Conservation (phyloP, 1,140 invertebrate genomes). For the Bombus haemorrhoidalis region DNA sequence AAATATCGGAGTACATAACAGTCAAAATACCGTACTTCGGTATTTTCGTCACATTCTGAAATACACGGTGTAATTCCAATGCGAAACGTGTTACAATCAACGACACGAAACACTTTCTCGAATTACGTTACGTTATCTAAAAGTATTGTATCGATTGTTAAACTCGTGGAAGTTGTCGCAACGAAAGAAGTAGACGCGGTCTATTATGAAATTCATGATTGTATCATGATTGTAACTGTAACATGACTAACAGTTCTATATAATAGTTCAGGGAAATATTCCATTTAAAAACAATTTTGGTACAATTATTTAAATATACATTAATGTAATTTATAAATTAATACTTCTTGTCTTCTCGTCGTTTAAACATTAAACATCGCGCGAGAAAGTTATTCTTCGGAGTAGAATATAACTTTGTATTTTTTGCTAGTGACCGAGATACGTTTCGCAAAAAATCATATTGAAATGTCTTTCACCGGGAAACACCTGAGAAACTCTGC, state of each 20-base stretch:
- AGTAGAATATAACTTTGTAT: too few species aligned
- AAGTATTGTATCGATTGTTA: slow-evolving; percentile 25
- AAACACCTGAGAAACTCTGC: too few species aligned
- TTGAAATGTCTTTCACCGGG: too few species aligned
- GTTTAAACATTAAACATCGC: too few species aligned
- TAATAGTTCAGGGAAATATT: not conserved
- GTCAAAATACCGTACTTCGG: not conserved
- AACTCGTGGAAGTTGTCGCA: slow-evolving; percentile 9
- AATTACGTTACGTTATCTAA: slow-evolving; percentile 36
- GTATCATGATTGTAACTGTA: not conserved
- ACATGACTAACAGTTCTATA: not conserved
- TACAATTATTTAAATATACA: too few species aligned
- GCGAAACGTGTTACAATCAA: slow-evolving; percentile 26
- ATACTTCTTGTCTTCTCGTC: too few species aligned
- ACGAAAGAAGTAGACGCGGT: not conserved
- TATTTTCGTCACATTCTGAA: slow-evolving; percentile 28
- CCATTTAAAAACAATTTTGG: not conserved
- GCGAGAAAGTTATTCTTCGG: too few species aligned
- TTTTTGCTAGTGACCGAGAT: too few species aligned
- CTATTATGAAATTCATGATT: not conserved
- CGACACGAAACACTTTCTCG: slow-evolving; percentile 39
- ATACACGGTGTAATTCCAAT: slow-evolving; percentile 23
- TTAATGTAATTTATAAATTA: too few species aligned
- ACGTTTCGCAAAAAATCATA: too few species aligned
- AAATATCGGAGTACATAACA: too few species aligned